Evolutionary conservation across 2,113 vertebrate genomes (phyloP).

Genomic region (Nanorana parkeri): DNA sequence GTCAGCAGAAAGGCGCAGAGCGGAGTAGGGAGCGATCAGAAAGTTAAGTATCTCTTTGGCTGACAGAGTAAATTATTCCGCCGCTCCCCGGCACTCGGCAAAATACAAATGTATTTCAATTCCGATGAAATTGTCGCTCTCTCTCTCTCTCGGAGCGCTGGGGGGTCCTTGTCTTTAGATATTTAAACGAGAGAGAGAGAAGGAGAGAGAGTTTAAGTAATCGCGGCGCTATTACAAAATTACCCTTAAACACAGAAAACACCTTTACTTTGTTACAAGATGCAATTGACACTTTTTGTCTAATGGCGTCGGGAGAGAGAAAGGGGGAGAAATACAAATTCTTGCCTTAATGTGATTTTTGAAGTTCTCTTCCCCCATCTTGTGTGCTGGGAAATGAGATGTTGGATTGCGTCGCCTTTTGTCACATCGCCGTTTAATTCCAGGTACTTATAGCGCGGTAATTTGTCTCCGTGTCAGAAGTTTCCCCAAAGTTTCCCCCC

Average conservation of each 20-base stretch:
- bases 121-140: constrained; percentile 92
- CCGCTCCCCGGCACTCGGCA: constrained; percentile 84
- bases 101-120: constrained; percentile 94
- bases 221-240: constrained; percentile 92
- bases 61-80: constrained; percentile 82
- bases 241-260: constrained; percentile 88
- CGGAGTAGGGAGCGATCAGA: constrained; percentile 82
- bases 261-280: constrained; percentile 87
- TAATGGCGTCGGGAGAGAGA: constrained; percentile 79
- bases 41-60: constrained; percentile 84
- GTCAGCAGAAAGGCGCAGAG: constrained; percentile 82
- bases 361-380: constrained; percentile 78
- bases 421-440: constrained; percentile 80
- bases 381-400: constrained; percentile 81
- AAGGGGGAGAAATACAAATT: constrained; percentile 62
- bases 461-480: constrained; percentile 81
- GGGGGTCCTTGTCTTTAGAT: constrained; percentile 90
- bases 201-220: constrained; percentile 96
- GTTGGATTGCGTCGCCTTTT: constrained; percentile 75
- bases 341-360: constrained; percentile 85
- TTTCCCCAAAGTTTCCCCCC: constrained; percentile 75
- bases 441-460: constrained; percentile 69
- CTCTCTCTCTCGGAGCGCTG: constrained; percentile 83
- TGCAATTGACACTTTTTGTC: constrained; percentile 83
- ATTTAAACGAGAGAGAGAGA: constrained; percentile 97